These are phyloP conservation scores for Sebastes nivosus DNA, from an alignment of 2,797 vertebrate species.

Conservation along the genomic window DNA sequence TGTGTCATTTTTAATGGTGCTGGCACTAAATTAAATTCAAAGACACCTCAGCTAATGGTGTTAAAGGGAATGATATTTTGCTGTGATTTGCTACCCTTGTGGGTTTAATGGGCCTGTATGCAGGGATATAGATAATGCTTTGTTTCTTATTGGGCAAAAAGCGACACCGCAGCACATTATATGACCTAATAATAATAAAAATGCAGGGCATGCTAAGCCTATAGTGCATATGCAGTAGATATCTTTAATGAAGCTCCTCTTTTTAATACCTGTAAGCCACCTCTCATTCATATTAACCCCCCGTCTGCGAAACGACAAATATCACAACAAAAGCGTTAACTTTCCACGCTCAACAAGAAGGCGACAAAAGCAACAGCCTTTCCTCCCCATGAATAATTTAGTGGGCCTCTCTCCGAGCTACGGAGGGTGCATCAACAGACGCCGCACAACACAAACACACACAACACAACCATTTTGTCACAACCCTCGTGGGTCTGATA, in stretches of 20 bases:
- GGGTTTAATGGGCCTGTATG: conserved; percentile 66
- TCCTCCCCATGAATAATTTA: conserved; percentile 83
- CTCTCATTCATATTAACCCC: conserved; percentile 50
- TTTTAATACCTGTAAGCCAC: conserved; percentile 54
- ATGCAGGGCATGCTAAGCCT: conserved; percentile 7
- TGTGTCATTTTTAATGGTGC: conserved; percentile 83
- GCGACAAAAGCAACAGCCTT: conserved; percentile 83
- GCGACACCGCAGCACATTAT: conserved; percentile 44
- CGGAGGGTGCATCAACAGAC: conserved; percentile 73
- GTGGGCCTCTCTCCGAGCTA: conserved; percentile 66
- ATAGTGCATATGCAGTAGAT: not conserved
- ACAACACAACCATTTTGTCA: conserved; percentile 80
- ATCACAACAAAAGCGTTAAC: conserved; percentile 75
- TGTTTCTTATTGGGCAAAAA: conserved; percentile 56
- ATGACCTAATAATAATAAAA: conserved; percentile 58
- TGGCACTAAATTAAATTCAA: conserved; percentile 83
- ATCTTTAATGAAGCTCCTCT: conserved; percentile 18
- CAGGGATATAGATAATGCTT: conserved; percentile 56
- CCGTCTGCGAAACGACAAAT: conserved; percentile 60
- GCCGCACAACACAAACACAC: conserved; percentile 72
- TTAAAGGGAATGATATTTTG: conserved; percentile 78
- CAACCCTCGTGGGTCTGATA: conserved; percentile 82
- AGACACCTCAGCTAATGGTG: conserved; percentile 81
- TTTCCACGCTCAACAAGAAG: conserved; percentile 75
- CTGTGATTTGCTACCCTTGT: conserved; percentile 72